A percentile compares a stretch with the other conserved stretches of the same genome.
phyloP scores from a whole-genome alignment of 2,888 invertebrate species.

The Ommatoiulus sabulosus region DNA sequence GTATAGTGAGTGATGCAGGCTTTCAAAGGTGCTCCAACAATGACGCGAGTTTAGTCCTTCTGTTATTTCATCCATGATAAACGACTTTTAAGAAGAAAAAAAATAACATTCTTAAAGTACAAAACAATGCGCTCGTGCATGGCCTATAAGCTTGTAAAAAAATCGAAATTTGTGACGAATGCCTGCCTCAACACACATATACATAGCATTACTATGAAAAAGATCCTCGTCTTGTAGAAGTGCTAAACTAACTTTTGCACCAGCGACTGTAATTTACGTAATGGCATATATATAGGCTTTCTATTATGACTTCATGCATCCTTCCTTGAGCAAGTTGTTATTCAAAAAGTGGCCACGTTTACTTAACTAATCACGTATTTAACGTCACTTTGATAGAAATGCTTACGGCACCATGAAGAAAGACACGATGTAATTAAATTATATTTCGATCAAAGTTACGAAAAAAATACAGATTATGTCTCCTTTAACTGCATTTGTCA shows the following conservation, averaged over 20 bases:
- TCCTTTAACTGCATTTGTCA: no score
- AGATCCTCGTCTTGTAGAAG: background rate
- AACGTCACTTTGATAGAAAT: no score
- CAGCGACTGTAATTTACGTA: no score
- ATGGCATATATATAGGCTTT: no score
- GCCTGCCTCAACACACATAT: background rate
- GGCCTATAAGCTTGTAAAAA: background rate
- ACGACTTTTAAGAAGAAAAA: background rate
- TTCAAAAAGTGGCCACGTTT: no score
- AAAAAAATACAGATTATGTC: no score
- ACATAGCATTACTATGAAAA: background rate
- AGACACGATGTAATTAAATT: no score
- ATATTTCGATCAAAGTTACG: no score
- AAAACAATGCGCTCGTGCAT: background rate
- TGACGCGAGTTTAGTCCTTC: background rate
- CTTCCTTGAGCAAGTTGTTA: no score
- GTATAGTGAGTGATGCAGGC: background rate
- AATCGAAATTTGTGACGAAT: constrained; percentile 23
- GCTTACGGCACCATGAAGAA: no score
- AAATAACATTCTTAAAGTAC: background rate
- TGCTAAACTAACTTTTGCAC: background rate
- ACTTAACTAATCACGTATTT: no score
- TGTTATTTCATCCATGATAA: constrained; percentile 1
- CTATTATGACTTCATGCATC: no score
- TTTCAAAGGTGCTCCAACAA: background rate